A percentile compares a stretch with the other conserved stretches of the same genome.
These are phyloP conservation scores for Oreohelix idahoensis DNA, from an alignment of 1,140 invertebrate species.

Conservation along the genomic window DNA sequence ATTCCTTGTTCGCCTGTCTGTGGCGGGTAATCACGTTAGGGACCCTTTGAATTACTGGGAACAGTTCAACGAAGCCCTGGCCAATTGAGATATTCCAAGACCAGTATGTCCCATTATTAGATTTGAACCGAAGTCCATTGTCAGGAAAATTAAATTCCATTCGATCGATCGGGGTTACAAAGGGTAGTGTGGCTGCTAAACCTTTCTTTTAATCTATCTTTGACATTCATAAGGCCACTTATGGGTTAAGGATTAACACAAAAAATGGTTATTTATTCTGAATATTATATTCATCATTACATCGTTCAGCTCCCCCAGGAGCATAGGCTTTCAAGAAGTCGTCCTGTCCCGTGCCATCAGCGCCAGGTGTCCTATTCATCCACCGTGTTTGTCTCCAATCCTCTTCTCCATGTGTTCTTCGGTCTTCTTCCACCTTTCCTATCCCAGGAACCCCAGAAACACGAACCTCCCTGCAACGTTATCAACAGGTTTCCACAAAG, in stretches of 20 bases:
- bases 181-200: neutral
- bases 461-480: too few relatives aligned
- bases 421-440: too few relatives aligned
- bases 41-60: neutral
- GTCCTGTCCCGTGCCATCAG: too few relatives aligned
- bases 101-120: neutral
- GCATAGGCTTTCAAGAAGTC: too few relatives aligned
- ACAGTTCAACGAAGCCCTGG: constrained; percentile 4
- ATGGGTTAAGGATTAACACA: neutral
- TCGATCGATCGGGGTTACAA: neutral
- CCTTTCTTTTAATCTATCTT: neutral
- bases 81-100: neutral
- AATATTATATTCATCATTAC: too few relatives aligned
- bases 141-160: neutral
- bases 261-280: too few relatives aligned
- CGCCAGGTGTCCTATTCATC: too few relatives aligned
- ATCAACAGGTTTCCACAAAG: too few relatives aligned
- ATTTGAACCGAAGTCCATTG: neutral
- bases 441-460: too few relatives aligned
- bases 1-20: neutral
- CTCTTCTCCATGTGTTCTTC: too few relatives aligned
- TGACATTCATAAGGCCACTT: neutral
- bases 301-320: too few relatives aligned
- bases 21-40: neutral
- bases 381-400: too few relatives aligned